Percentiles rank a stretch among this genome's conserved stretches.
These are phyloP conservation scores for Protonemura montana DNA, from an alignment of 2,888 invertebrate genomes.

Conservation along the genomic window DNA sequence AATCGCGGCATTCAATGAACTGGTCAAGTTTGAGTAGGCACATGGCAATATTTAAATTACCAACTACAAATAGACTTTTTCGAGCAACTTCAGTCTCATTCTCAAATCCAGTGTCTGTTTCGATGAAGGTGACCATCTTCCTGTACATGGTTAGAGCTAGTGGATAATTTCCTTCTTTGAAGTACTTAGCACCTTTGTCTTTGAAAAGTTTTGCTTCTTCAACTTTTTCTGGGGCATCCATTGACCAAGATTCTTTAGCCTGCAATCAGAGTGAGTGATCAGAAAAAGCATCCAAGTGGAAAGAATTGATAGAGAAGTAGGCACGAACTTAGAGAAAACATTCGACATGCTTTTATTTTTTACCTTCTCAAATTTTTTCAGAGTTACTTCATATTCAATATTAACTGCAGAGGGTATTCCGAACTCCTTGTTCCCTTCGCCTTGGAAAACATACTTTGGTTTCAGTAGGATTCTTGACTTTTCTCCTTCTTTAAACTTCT, in stretches of 20 bases:
- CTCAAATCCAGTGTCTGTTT: slow-evolving; percentile 60
- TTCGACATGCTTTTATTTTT: neutral
- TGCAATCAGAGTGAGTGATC: slow-evolving; percentile 55
- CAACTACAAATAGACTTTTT: slow-evolving; percentile 70
- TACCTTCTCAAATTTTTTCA: slow-evolving; percentile 86
- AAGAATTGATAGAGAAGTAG: too few relatives aligned
- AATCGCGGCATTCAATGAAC: slow-evolving; percentile 73
- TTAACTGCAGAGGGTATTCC: slow-evolving; percentile 80
- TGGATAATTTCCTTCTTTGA: slow-evolving; percentile 78
- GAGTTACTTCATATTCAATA: slow-evolving; percentile 81
- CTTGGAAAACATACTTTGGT: slow-evolving; percentile 82
- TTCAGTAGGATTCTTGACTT: slow-evolving; percentile 76
- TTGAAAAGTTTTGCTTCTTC: slow-evolving; percentile 84
- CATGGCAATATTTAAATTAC: slow-evolving; percentile 82
- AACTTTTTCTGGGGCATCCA: slow-evolving; percentile 80
- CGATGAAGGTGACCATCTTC: slow-evolving; percentile 73
- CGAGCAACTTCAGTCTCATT: slow-evolving; percentile 60
- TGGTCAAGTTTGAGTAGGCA: slow-evolving; percentile 81
- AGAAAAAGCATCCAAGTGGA: neutral
- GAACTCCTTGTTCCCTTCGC: slow-evolving; percentile 71
- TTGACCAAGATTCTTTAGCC: slow-evolving; percentile 82
- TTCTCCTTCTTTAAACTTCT: slow-evolving; percentile 83
- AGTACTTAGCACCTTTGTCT: slow-evolving; percentile 89
- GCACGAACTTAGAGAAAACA: too few relatives aligned
- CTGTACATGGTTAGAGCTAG: slow-evolving; percentile 89